A percentile compares a stretch with the other conserved stretches of the same genome.
Conservation (phyloP, 2,113 vertebrate genomes). For the Leuciscus idus region DNA sequence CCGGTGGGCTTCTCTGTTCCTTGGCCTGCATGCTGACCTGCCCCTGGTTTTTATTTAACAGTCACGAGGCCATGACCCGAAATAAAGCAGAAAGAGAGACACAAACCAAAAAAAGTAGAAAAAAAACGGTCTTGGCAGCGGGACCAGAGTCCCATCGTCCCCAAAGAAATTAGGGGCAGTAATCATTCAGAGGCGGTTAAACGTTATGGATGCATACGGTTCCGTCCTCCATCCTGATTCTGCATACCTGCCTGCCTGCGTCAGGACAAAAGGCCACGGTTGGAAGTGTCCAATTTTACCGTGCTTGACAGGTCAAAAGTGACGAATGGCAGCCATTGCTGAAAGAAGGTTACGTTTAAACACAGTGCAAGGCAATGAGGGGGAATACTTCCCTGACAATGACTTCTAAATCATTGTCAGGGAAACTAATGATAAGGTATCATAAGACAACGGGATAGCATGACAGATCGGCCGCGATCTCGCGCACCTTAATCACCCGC, state of each 20-base stretch:
- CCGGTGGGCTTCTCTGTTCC: slow-evolving; percentile 67
- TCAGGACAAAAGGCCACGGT: slow-evolving; percentile 64
- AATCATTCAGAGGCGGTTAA: slow-evolving; percentile 80
- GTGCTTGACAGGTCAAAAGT: slow-evolving; percentile 73
- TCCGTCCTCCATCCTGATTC: slow-evolving; percentile 63
- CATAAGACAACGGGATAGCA: slow-evolving; percentile 75
- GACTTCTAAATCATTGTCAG: slow-evolving; percentile 83
- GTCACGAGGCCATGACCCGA: slow-evolving; percentile 76
- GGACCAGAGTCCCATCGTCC: slow-evolving; percentile 77
- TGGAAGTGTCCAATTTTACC: slow-evolving; percentile 73
- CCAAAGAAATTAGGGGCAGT: slow-evolving; percentile 83
- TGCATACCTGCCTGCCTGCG: slow-evolving; percentile 66
- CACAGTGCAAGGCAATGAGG: slow-evolving; percentile 75
- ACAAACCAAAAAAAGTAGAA: slow-evolving; percentile 55
- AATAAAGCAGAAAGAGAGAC: slow-evolving; percentile 40
- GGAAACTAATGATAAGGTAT: slow-evolving; percentile 82
- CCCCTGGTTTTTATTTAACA: slow-evolving; percentile 83
- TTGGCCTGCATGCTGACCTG: slow-evolving; percentile 75
- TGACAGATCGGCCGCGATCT: slow-evolving; percentile 75
- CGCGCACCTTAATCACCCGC: slow-evolving; percentile 71
- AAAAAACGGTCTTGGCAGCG: slow-evolving; percentile 75
- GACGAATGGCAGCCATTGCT: slow-evolving; percentile 74
- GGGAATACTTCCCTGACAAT: slow-evolving; percentile 62
- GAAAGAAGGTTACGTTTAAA: slow-evolving; percentile 83
- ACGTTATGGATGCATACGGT: slow-evolving; percentile 72